These are phyloP conservation scores for Halcyon senegalensis DNA, from an alignment of 2,113 vertebrate genomes.

Conservation along the genomic window DNA sequence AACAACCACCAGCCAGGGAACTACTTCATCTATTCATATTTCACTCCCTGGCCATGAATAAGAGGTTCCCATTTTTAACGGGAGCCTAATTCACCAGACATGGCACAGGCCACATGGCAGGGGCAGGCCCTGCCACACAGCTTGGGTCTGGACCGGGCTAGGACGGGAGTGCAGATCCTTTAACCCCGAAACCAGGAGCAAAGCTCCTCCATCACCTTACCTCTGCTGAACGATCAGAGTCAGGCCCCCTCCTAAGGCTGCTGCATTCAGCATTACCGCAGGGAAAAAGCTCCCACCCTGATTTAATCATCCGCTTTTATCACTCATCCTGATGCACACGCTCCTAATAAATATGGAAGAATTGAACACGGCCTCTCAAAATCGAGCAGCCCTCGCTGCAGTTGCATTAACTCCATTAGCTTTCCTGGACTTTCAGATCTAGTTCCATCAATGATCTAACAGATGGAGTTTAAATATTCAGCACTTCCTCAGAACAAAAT, in stretches of 20 bases:
- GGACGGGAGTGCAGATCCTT: neutral
- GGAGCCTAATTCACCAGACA: neutral
- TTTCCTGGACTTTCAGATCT: neutral
- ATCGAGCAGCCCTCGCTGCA: neutral
- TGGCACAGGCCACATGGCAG: accelerated
- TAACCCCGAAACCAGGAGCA: neutral
- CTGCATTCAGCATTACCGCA: neutral
- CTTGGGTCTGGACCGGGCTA: accelerated
- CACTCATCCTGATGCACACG: neutral
- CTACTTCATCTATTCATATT: neutral
- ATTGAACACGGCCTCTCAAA: neutral
- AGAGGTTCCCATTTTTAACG: neutral
- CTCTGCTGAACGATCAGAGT: neutral
- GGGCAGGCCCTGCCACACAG: accelerated
- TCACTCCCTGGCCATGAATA: neutral
- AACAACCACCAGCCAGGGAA: neutral
- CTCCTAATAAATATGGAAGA: neutral
- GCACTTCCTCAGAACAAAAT: neutral
- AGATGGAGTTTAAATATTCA: neutral
- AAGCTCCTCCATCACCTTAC: neutral
- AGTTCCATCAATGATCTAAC: neutral
- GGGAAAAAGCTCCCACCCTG: neutral
- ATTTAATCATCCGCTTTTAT: neutral
- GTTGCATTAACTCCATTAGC: constrained; percentile 13
- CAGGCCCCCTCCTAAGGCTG: neutral